Evolutionary conservation across 2,113 vertebrate genomes (phyloP).

Genomic region (Apodemus sylvaticus): DNA sequence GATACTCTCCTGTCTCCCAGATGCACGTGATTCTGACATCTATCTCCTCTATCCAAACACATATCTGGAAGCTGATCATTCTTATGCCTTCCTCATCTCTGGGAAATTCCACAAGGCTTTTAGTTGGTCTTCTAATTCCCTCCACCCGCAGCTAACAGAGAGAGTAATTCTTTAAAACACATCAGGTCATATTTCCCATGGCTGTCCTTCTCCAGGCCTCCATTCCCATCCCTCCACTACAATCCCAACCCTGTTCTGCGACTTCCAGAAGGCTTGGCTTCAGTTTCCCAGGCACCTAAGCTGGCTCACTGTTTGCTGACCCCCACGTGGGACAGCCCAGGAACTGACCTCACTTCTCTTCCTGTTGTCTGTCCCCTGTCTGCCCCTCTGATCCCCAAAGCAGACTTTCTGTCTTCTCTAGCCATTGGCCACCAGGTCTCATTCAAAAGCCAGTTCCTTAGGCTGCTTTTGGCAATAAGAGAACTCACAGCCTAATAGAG

Average conservation of each 20-base stretch:
- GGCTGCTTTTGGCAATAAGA: background rate
- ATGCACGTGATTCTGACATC: background rate
- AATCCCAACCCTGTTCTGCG: background rate
- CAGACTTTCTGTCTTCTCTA: background rate
- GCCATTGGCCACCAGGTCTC: background rate
- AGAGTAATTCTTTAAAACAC: background rate
- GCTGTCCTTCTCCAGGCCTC: background rate
- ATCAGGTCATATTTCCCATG: background rate
- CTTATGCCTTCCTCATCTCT: background rate
- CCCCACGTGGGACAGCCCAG: background rate
- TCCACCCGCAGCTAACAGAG: background rate
- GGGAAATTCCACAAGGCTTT: background rate
- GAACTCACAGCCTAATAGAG: background rate
- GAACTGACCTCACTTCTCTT: background rate
- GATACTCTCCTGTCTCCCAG: background rate
- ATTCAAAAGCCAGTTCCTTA: background rate
- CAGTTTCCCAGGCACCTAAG: background rate
- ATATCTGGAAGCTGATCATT: background rate
- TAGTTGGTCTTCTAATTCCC: background rate
- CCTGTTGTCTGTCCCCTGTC: background rate
- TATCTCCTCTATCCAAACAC: background rate
- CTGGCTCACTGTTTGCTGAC: accelerated
- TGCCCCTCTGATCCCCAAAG: background rate
- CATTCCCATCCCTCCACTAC: background rate
- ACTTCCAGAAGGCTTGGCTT: background rate